These are phyloP conservation scores for Terrapene triunguis DNA, from an alignment of 2,113 vertebrate species.

Conservation along the genomic window DNA sequence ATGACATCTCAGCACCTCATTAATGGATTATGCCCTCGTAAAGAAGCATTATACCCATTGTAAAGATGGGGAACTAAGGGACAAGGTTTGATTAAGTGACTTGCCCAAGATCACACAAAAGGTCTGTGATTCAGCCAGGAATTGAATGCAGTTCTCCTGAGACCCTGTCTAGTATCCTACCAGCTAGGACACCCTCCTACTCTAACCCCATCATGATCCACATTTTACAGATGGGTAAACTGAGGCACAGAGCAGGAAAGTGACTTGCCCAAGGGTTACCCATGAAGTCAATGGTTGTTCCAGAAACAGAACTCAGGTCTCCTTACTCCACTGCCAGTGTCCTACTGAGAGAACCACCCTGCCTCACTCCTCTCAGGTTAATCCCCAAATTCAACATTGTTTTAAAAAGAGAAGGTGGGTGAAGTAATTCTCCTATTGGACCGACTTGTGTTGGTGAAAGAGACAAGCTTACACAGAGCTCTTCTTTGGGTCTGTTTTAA, in stretches of 20 bases:
- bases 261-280: accelerated
- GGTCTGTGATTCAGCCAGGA: not conserved
- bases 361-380: not conserved
- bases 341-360: not conserved
- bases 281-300: not conserved
- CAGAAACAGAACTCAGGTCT: not conserved
- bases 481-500: constrained; percentile 1
- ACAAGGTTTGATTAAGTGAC: not conserved
- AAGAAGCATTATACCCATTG: not conserved
- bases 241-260: not conserved
- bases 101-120: not conserved
- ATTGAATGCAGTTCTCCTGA: not conserved
- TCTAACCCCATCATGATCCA: not conserved
- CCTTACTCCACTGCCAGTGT: not conserved
- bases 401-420: not conserved
- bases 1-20: not conserved
- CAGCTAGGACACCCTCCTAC: not conserved
- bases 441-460: not conserved
- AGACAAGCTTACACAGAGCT: not conserved
- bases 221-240: not conserved
- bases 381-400: constrained; percentile 19
- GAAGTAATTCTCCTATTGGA: not conserved
- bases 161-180: not conserved
- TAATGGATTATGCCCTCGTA: not conserved
- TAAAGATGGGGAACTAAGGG: not conserved